These are phyloP conservation scores for Lichenostomus cassidix DNA, from an alignment of 2,113 vertebrate genomes.

Conservation along the genomic window DNA sequence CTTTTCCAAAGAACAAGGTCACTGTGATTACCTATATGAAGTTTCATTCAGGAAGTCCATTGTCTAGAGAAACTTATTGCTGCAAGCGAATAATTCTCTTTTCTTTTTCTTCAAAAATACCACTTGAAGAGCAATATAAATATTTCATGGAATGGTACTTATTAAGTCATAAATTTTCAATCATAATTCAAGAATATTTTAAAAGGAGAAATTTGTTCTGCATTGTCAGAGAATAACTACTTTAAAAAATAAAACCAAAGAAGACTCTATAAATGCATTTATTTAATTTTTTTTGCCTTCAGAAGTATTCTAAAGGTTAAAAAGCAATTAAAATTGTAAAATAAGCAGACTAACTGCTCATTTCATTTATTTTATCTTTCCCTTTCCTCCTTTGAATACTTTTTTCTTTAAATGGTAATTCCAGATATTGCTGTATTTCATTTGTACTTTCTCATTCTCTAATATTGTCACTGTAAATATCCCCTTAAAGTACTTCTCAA, in stretches of 20 bases:
- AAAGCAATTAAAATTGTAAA: constrained; percentile 43
- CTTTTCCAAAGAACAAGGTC: constrained; percentile 6
- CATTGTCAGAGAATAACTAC: not conserved
- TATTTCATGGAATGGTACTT: not conserved
- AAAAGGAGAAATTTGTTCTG: not conserved
- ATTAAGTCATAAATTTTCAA: constrained; percentile 1
- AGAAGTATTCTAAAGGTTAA: constrained; percentile 9
- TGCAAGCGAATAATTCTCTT: not conserved
- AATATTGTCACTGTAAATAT: not conserved
- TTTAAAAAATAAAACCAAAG: not conserved
- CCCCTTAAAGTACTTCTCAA: not conserved
- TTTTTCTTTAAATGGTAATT: not conserved
- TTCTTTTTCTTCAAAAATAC: not conserved
- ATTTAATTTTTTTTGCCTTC: not conserved
- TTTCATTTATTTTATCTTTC: constrained; percentile 23
- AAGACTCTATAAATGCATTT: not conserved
- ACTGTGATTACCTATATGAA: not conserved
- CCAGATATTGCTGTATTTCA: not conserved
- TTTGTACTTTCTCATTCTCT: not conserved
- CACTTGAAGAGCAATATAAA: not conserved
- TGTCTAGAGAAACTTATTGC: not conserved
- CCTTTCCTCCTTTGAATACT: not conserved
- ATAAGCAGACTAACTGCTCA: not conserved
- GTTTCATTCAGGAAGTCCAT: not conserved
- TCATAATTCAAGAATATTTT: not conserved